A percentile compares a stretch with the other conserved stretches of the same genome.
phyloP scores from a whole-genome alignment of 2,113 vertebrate species.

The Apus apus region DNA sequence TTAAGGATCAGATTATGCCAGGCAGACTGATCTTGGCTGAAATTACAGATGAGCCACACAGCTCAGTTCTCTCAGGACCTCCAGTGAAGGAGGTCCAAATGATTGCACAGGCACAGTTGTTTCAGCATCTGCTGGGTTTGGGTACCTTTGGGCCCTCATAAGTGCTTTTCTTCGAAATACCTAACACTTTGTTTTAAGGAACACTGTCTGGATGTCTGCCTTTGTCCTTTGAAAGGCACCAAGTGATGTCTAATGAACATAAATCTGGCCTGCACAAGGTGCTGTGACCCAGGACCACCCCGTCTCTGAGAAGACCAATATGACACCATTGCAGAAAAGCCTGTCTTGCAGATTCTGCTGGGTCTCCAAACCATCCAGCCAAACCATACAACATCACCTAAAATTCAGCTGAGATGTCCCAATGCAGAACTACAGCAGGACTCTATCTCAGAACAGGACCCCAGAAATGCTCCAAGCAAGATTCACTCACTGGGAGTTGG shows the following conservation, averaged over 20 bases:
- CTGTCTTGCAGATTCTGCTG: not conserved
- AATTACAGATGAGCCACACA: not conserved
- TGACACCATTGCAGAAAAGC: not conserved
- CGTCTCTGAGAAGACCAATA: fast-evolving
- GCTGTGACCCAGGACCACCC: not conserved
- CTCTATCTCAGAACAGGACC: not conserved
- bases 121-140: not conserved
- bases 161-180: not conserved
- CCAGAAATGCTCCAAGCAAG: not conserved
- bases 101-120: not conserved
- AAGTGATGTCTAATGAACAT: not conserved
- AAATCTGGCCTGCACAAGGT: not conserved
- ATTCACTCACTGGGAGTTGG: not conserved
- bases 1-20: not conserved
- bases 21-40: not conserved
- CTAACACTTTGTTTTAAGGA: not conserved
- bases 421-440: not conserved
- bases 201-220: not conserved
- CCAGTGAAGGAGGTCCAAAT: not conserved
- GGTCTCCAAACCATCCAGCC: not conserved
- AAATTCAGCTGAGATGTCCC: not conserved
- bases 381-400: not conserved
- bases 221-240: not conserved
- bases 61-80: not conserved
- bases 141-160: not conserved